Evolutionary conservation across 2,113 vertebrate species (phyloP), one percentile per base, ranked within the genome.

Genomic region (Platichthys flesus): DNA sequence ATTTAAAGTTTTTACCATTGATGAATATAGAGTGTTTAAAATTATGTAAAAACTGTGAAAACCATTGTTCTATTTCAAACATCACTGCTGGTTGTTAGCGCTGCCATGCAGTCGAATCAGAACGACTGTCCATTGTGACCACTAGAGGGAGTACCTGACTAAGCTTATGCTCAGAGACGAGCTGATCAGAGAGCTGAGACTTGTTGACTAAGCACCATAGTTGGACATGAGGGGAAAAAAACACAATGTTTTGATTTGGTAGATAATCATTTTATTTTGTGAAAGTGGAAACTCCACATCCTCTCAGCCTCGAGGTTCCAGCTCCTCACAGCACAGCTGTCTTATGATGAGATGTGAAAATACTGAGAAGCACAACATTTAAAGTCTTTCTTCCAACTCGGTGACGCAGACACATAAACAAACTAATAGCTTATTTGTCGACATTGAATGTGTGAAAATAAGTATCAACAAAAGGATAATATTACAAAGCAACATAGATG

Each of bases 121-220:
- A 40, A 21, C 13, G 55, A 81, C 10, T 54, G 14, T 54, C 76
- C 28, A 8, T 40, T 84, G 4, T 16, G 5, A 60, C 92, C 91
- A 92, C 90, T 89, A 93, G 92, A 90, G 90, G 91, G 92, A 14
- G 82, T 69, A 82, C 42, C 55, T 20, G 35, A 64, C 79, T 77
- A 45, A 64, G 59, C 3, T 24, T 74, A 74, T 88, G 54, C 69
- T 2, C 26, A 51, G 51, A 77, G 40, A 60, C 51, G 5, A 23
- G 16, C 9, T 42, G 40, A 42, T 42, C 10, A 2, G 26, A 24
- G 65, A 3, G 45, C 35, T 70, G 3, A 4, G n/a, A 60, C 16
- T 51, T 62, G 58, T 54, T 55, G n/a, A 24, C 26, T 21, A 2
- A 69, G 61, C 14, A n/a, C 8, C 24, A 24, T 24, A 15, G 55